phyloP scores from a whole-genome alignment of 1,140 invertebrate species.

The Magallana angulata region DNA sequence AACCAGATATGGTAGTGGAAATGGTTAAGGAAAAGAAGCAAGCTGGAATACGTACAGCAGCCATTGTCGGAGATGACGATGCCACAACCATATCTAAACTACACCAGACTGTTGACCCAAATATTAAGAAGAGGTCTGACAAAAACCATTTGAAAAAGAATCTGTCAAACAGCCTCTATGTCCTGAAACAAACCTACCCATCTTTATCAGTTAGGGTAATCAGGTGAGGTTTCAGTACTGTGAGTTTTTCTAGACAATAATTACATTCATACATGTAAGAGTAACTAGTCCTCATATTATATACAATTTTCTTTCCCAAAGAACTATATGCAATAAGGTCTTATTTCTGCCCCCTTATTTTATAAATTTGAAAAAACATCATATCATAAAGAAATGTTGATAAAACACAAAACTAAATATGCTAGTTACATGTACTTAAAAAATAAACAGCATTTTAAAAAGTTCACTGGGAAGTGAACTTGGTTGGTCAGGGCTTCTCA shows the following conservation, averaged over 20 bases:
- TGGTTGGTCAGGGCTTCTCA: too few species aligned
- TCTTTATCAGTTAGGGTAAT: neutral
- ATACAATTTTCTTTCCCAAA: too few species aligned
- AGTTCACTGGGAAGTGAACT: too few species aligned
- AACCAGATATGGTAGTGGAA: slow-evolving; percentile 23
- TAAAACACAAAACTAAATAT: too few species aligned
- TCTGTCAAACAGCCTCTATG: neutral
- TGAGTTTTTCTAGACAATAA: neutral
- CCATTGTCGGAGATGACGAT: slow-evolving; percentile 38
- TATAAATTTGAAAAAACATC: too few species aligned
- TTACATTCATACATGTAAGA: too few species aligned
- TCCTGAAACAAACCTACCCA: slow-evolving; percentile 18
- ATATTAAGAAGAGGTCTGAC: slow-evolving; percentile 33
- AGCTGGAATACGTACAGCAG: neutral
- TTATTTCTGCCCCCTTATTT: too few species aligned
- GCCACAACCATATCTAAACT: slow-evolving; percentile 20
- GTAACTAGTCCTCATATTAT: too few species aligned
- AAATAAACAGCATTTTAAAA: too few species aligned
- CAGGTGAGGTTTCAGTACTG: neutral
- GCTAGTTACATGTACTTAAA: too few species aligned
- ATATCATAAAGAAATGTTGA: too few species aligned
- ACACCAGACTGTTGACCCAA: neutral
- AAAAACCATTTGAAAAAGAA: slow-evolving; percentile 38
- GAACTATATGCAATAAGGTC: too few species aligned
- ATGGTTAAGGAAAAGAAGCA: neutral